phyloP scores from a whole-genome alignment of 2,888 invertebrate species.

The Agriopis aurantiaria region DNA sequence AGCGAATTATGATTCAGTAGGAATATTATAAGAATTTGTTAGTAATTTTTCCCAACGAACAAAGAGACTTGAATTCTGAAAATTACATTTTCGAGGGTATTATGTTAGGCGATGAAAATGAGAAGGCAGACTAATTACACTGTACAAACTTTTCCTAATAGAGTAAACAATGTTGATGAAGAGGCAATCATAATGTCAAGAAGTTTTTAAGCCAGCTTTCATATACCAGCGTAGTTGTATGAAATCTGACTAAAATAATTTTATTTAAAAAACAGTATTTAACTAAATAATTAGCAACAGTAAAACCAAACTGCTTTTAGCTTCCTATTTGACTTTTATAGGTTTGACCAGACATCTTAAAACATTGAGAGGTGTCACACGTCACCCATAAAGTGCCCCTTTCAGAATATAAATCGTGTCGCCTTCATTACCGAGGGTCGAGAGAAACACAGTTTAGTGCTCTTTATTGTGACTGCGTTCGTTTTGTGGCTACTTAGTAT shows the following conservation, averaged over 20 bases:
- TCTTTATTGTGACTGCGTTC: slow-evolving; percentile 4
- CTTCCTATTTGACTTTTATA: slow-evolving; percentile 13
- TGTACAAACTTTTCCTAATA: background rate
- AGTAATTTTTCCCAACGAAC: background rate
- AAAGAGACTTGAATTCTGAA: slow-evolving; percentile 10
- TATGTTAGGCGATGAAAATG: background rate
- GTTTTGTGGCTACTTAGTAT: background rate
- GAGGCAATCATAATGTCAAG: background rate
- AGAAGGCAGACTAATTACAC: background rate
- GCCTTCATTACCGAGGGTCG: slow-evolving; percentile 31
- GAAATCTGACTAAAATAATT: too few species aligned
- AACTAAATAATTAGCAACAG: background rate
- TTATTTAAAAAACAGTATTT: too few species aligned
- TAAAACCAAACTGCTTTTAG: background rate
- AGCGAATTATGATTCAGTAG: background rate
- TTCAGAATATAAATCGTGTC: slow-evolving; percentile 25
- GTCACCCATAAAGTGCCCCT: slow-evolving; percentile 24
- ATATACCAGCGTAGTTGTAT: too few species aligned
- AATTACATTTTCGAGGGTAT: background rate
- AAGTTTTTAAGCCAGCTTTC: background rate
- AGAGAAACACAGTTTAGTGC: slow-evolving; percentile 9
- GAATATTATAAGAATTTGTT: background rate
- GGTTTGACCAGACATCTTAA: slow-evolving; percentile 19
- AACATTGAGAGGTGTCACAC: slow-evolving; percentile 18
- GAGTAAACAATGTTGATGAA: slow-evolving; percentile 1